These are phyloP conservation scores for Trachymyrmex cornetzi DNA, from an alignment of 1,140 invertebrate genomes.

Conservation along the genomic window DNA sequence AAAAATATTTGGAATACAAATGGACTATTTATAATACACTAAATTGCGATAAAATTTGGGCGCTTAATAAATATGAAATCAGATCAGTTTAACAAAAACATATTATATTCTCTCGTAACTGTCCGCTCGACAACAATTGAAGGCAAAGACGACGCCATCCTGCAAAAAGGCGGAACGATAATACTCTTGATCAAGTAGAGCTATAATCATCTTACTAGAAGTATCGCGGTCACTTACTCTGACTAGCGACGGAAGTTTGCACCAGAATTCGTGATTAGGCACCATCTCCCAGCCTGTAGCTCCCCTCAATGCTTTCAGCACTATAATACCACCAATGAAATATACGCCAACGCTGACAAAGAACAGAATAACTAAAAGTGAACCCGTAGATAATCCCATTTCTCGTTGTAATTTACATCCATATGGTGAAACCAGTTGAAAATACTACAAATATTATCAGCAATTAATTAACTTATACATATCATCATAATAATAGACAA, in stretches of 20 bases:
- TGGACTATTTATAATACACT: conserved; percentile 19
- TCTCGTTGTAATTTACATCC: conserved; percentile 55
- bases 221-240: conserved; percentile 76
- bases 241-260: conserved; percentile 80
- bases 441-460: conserved; percentile 65
- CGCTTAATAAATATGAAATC: conserved; percentile 21
- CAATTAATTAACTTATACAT: neutral
- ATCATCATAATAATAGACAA: neutral
- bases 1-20: conserved; percentile 20
- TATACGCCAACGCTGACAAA: conserved; percentile 78
- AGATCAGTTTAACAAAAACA: neutral
- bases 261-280: conserved; percentile 85
- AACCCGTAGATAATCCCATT: conserved; percentile 78
- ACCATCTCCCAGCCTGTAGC: conserved; percentile 85
- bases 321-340: conserved; percentile 80
- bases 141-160: conserved; percentile 77
- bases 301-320: conserved; percentile 81
- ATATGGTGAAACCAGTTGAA: conserved; percentile 60
- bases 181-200: neutral
- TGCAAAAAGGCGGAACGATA: conserved; percentile 62
- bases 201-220: neutral
- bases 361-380: conserved; percentile 79
- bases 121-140: conserved; percentile 72
- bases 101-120: conserved; percentile 79
- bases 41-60: neutral